Evolutionary conservation across 2,888 invertebrate genomes (phyloP), one percentile per base, ranked within the genome.

Genomic region (Microctonus brassicae): DNA sequence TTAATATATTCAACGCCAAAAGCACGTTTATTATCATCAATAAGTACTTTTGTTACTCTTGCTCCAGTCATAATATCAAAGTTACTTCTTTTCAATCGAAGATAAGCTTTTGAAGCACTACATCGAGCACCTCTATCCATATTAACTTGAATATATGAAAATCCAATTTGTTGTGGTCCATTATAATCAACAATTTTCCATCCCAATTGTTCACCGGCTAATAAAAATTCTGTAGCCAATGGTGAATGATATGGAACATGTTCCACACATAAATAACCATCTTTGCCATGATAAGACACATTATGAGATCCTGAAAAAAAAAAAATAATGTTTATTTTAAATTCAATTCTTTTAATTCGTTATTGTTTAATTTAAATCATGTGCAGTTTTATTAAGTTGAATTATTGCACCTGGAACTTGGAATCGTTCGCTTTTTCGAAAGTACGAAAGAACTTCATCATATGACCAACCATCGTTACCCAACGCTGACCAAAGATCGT

Each of bases 231-330:
- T 13, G 77, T 84, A 0, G 87, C 81, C 42, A 89, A 73, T 1
- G 83, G 77, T 1, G 88, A 86, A 39, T 85, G 86, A 68, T 86
- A 84, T 0, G 88, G 86, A 34, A 87, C 86, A 69, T 84, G 76
- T 73, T 88, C 87, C 3, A 89, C 88, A 69, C 82, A 80, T 5
- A 88, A 57, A 22, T 87, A 83, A 1, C 89, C 89, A 10, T 84
- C 75, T 36, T 76, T 82, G 0, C 87, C 85, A 77, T 89, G 89
- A 73, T 87, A 89, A 17, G 80, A 77, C 11, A 80, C 81, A 69
- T 93, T 92, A 68, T 88, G 89, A 47, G 92, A 84, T 29, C 90
- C 89, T 61, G 89, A 84, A 69, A 91, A 90, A 62, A 89, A 89
- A 62, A 61, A 39, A 0, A 33, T 6, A 11, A 66, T 34, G 9